Percentiles rank a stretch among this genome's conserved stretches.
phyloP scores from a whole-genome alignment of 2,797 vertebrate species.

The Pitangus sulphuratus region DNA sequence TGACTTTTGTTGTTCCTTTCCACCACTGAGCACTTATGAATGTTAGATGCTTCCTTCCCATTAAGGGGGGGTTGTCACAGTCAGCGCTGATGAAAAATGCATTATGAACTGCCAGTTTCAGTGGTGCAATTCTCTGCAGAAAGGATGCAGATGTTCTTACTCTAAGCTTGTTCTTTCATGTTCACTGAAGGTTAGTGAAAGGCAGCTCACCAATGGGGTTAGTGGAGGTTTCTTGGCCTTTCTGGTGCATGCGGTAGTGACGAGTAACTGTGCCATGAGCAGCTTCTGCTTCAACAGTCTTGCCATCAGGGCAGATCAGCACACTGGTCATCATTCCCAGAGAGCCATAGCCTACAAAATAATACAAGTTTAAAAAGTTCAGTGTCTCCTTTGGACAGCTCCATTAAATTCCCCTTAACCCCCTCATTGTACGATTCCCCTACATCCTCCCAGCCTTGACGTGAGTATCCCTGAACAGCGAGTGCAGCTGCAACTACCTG shows the following conservation, averaged over 20 bases:
- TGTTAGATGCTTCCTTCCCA: not conserved
- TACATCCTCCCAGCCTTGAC: not conserved
- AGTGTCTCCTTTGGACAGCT: not conserved
- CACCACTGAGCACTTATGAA: not conserved
- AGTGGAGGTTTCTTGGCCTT: slow-evolving; percentile 97
- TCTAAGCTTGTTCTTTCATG: not conserved
- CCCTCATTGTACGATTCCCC: not conserved
- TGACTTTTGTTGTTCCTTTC: not conserved
- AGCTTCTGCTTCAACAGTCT: slow-evolving; percentile 95
- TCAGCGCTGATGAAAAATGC: not conserved
- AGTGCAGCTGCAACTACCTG: not conserved
- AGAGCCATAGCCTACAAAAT: slow-evolving; percentile 91
- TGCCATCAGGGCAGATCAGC: slow-evolving; percentile 93
- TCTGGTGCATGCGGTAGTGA: slow-evolving; percentile 94
- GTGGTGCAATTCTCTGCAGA: not conserved
- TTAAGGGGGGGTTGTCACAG: accelerated
- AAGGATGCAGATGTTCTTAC: not conserved
- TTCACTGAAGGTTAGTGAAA: not conserved
- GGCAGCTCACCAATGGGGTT: slow-evolving; percentile 91
- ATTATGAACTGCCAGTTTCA: not conserved
- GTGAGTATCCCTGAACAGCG: not conserved
- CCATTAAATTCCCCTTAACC: not conserved
- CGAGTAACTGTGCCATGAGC: slow-evolving; percentile 97
- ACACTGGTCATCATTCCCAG: slow-evolving; percentile 99
- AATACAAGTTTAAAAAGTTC: not conserved